Percentiles rank a stretch among this genome's conserved stretches.
Conservation (phyloP, 2,113 vertebrate genomes). For the Bagarius yarrelli region DNA sequence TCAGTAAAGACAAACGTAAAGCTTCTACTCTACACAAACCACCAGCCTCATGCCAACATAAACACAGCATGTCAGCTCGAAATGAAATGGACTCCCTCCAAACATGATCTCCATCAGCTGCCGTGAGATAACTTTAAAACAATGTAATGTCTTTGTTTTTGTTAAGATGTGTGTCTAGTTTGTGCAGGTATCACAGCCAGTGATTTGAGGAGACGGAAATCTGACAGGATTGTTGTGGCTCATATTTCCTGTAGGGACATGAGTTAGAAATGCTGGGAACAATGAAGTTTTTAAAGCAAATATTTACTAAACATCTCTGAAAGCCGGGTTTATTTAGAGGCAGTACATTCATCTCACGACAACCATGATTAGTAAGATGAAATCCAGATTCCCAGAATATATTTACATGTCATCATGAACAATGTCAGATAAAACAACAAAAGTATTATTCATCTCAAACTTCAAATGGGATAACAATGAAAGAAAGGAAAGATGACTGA, state of each 20-base stretch:
- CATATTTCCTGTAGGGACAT: constrained; percentile 5
- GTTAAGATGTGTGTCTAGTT: constrained; percentile 34
- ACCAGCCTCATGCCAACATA: constrained; percentile 27
- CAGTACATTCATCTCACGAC: constrained; percentile 13
- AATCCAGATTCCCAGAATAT: constrained; percentile 29
- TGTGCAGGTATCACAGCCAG: constrained; percentile 26
- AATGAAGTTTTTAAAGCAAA: constrained; percentile 10
- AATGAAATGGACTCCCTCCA: constrained; percentile 49
- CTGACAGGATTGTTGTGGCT: constrained; percentile 10
- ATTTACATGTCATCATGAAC: constrained; percentile 8
- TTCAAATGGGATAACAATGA: constrained; percentile 6
- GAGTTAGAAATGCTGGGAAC: constrained; percentile 14
- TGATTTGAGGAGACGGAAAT: constrained; percentile 39
- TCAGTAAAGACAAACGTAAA: constrained; percentile 11
- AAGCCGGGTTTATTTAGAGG: constrained; percentile 4
- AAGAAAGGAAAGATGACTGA: neutral
- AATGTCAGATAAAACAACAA: constrained; percentile 20
- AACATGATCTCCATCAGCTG: constrained; percentile 30
- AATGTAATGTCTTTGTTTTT: constrained; percentile 45
- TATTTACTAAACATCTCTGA: constrained; percentile 32
- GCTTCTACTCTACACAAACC: constrained; percentile 16
- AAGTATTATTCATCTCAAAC: constrained; percentile 14
- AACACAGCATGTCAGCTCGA: constrained; percentile 36
- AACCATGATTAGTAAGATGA: constrained; percentile 23
- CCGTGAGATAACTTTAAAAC: constrained; percentile 35